Percentiles rank a stretch among this genome's conserved stretches.
Evolutionary conservation across 2,113 vertebrate genomes (phyloP).

Genomic region (Calidris pugnax): DNA sequence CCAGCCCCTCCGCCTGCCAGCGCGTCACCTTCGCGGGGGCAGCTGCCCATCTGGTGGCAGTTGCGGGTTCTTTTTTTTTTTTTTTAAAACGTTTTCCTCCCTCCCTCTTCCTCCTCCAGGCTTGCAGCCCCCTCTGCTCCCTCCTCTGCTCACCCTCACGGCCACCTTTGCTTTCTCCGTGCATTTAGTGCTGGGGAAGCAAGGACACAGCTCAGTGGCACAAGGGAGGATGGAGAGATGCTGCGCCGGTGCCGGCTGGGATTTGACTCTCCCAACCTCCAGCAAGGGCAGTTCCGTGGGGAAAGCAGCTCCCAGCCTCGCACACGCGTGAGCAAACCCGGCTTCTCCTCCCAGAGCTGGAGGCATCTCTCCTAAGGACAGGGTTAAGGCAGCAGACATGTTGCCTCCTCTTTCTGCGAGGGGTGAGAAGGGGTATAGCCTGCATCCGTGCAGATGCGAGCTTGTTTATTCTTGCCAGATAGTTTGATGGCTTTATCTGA

Average conservation of each 20-base stretch:
- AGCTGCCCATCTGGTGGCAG: conserved; percentile 37
- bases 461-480: conserved; percentile 71
- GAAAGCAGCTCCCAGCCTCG: neutral
- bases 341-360: neutral
- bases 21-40: neutral
- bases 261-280: neutral
- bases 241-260: neutral
- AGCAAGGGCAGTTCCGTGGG: neutral
- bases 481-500: conserved; percentile 74
- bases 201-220: neutral
- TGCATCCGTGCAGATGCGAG: conserved; percentile 60
- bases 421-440: conserved; percentile 46
- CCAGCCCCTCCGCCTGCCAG: neutral
- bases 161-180: neutral
- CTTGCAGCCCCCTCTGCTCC: neutral
- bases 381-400: neutral
- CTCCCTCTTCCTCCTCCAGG: neutral
- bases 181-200: neutral
- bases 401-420: neutral
- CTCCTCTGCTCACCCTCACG: neutral
- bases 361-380: neutral
- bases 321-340: rapidly evolving
- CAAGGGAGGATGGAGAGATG: neutral
- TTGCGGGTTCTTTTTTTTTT: neutral
- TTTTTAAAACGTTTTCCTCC: neutral